Percentiles rank a stretch among this genome's conserved stretches.
phyloP scores from a whole-genome alignment of 2,888 invertebrate species.

The Tupiocoris notatus region DNA sequence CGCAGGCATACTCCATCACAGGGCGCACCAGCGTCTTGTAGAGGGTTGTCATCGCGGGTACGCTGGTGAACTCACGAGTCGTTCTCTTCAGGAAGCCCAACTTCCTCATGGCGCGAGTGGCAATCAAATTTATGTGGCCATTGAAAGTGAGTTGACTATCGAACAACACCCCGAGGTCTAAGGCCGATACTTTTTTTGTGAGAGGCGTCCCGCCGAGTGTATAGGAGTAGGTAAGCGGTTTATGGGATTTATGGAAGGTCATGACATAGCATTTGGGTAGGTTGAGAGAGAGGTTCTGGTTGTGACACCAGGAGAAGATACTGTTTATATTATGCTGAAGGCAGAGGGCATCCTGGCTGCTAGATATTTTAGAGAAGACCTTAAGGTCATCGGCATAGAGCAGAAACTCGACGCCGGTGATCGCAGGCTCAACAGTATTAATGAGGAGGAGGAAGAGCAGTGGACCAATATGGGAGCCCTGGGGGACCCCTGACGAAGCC shows the following conservation, averaged over 20 bases:
- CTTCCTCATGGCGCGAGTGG: neutral
- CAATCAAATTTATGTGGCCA: neutral
- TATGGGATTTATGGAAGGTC: neutral
- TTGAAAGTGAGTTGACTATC: neutral
- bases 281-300: neutral
- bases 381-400: neutral
- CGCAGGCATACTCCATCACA: neutral
- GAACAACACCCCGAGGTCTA: neutral
- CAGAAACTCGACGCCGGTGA: neutral
- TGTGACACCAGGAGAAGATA: neutral
- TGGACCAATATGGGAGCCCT: conserved; percentile 2
- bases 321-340: neutral
- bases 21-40: neutral
- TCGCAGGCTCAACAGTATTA: neutral
- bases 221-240: neutral
- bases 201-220: neutral
- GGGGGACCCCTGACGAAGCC: conserved; percentile 2
- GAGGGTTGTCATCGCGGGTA: neutral
- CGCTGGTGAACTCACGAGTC: neutral
- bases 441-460: neutral
- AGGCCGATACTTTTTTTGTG: neutral
- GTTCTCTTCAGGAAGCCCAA: neutral
- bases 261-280: neutral
- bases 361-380: neutral
- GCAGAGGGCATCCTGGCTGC: neutral